Conservation (phyloP, 1,140 invertebrate genomes). For the Globodera rostochiensis region DNA sequence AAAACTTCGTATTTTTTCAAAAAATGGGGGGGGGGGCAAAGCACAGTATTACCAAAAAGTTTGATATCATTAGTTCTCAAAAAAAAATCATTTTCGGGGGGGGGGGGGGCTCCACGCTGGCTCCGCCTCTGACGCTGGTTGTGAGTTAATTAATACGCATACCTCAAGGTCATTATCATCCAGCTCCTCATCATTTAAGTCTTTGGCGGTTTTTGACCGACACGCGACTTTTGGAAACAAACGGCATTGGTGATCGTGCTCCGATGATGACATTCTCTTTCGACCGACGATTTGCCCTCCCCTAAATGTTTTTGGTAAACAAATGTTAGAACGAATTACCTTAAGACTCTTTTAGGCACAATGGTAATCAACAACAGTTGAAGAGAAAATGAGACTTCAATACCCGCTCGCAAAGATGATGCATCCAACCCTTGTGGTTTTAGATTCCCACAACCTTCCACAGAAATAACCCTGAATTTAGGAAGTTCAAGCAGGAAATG, state of each 20-base stretch:
- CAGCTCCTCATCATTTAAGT: conserved; percentile 26
- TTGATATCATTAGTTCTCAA: no score
- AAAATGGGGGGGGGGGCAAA: no score
- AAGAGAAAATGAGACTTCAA: not conserved
- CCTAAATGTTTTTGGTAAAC: conserved; percentile 6
- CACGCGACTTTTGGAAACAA: not conserved
- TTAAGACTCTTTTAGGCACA: conserved; percentile 11
- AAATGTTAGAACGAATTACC: not conserved
- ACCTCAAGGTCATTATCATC: conserved; percentile 41
- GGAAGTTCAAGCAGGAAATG: no score
- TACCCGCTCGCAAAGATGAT: conserved; percentile 2
- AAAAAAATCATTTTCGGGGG: no score
- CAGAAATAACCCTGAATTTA: conserved; percentile 2
- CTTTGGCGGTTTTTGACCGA: conserved; percentile 20
- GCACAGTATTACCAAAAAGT: no score
- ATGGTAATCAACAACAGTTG: conserved; percentile 12
- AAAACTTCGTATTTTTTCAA: no score
- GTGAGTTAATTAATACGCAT: not conserved
- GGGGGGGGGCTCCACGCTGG: no score
- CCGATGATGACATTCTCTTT: conserved; percentile 2
- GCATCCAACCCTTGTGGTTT: conserved; percentile 21
- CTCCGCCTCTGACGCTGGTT: no score
- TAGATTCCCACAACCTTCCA: not conserved
- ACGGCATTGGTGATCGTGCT: not conserved
- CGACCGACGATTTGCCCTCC: not conserved